Base-by-base conservation (phyloP, 2,888 invertebrate species). In the Malthinus flaveolus region DNA sequence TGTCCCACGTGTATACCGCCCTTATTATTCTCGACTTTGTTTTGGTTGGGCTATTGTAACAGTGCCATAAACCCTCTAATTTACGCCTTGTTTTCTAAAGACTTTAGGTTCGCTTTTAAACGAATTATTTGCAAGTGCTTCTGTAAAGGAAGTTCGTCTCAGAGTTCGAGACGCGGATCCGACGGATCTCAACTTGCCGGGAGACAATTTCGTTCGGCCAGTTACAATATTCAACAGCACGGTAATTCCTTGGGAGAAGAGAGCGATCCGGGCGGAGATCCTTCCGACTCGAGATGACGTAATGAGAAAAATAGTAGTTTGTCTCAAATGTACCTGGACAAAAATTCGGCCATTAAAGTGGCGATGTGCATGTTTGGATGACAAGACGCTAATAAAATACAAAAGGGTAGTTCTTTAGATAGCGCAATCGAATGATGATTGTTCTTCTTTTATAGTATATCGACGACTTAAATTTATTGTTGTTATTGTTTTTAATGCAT, bases 1-100 rank as follows among this genome's bases (percentile, higher is more conserved):
- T 94, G 93, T 75, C 87, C 86, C 39, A 85, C 89, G 60, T 95
- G 95, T 78, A 93, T 95, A 35, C 88, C 91, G 63, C 88, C 89
- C 0, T 81, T 93, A 56, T 83, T 95, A 54, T 96, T 96, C 81
- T 93, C 94, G 8, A 86, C 97, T 31, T 86, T 96, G 12, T 97
- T 97, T 81, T 98, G 97, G 97, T 83, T 98, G 62, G 98, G 97
- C 1, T 97, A 97, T 81, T 95, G 95, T 81, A 97, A 97, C 79
- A 95, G 95, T 1, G 97, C 96, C 3, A 90, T 97, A 67, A 97
- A 97, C 77, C 97, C 97, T 0, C 87, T 94, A 75, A 95, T 97
- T 64, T 97, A 97, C 78, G 96, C 95, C 4, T 83, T 95, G 58
- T 96, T 96, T 81, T 95, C 95, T 48, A 93, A 93, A 78, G 96